These are phyloP conservation scores for Pterostichus madidus DNA, from an alignment of 2,888 invertebrate genomes.

Conservation along the genomic window DNA sequence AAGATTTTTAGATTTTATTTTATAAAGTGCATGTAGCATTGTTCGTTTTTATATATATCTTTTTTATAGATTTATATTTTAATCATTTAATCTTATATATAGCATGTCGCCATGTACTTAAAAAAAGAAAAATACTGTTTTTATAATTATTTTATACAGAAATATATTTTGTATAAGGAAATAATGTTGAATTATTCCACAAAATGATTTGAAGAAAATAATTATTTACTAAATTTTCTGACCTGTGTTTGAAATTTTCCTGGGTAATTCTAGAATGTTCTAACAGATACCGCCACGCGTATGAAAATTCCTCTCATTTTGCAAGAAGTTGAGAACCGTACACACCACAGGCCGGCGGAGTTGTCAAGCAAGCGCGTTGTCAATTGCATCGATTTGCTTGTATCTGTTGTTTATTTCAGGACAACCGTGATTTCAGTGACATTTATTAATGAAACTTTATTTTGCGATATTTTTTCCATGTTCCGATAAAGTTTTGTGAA, in stretches of 20 bases:
- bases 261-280: background rate
- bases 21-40: too few relatives aligned
- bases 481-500: constrained; percentile 52
- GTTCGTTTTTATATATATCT: too few relatives aligned
- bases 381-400: constrained; percentile 70
- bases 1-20: too few relatives aligned
- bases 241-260: background rate
- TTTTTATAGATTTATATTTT: too few relatives aligned
- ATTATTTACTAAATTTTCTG: background rate
- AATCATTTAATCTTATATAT: too few relatives aligned
- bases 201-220: too few relatives aligned
- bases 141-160: background rate
- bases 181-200: too few relatives aligned
- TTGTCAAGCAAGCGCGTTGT: constrained; percentile 70
- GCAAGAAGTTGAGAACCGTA: constrained; percentile 1
- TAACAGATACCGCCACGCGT: constrained; percentile 16
- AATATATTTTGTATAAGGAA: background rate
- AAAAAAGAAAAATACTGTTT: background rate
- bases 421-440: constrained; percentile 52
- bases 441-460: constrained; percentile 63
- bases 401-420: constrained; percentile 68
- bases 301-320: constrained; percentile 10
- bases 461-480: constrained; percentile 38
- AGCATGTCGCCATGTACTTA: too few relatives aligned
- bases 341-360: constrained; percentile 48